Conservation (phyloP, 2,797 vertebrate species). For the Artibeus lituratus region DNA sequence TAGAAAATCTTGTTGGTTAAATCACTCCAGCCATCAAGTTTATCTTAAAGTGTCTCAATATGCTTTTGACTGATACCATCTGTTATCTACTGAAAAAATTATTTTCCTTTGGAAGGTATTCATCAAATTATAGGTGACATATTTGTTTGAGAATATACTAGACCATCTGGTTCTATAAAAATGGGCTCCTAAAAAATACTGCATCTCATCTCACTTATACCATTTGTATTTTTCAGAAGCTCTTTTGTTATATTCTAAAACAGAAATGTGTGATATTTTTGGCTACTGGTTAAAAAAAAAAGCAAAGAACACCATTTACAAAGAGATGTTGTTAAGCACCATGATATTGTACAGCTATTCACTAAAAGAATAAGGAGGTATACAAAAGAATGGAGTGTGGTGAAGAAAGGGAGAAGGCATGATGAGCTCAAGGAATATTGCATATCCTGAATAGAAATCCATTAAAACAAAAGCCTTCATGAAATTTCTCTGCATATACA, state of each 20-base stretch:
- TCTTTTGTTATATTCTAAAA: constrained; percentile 59
- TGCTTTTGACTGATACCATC: constrained; percentile 76
- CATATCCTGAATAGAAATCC: constrained; percentile 6
- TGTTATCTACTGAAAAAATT: constrained; percentile 72
- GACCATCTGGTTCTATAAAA: constrained; percentile 76
- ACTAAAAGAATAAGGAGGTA: constrained; percentile 51
- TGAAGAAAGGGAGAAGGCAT: constrained; percentile 13
- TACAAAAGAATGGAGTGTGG: constrained; percentile 25
- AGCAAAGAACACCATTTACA: constrained; percentile 57
- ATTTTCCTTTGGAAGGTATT: constrained; percentile 70
- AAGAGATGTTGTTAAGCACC: constrained; percentile 49
- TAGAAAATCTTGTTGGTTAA: constrained; percentile 64
- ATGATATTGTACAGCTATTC: constrained; percentile 50
- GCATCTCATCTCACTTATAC: constrained; percentile 51
- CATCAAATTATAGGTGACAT: constrained; percentile 76
- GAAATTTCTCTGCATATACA: neutral
- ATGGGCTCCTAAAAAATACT: constrained; percentile 63
- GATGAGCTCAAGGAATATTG: neutral
- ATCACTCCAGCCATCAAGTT: constrained; percentile 67
- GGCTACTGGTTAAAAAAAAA: constrained; percentile 52
- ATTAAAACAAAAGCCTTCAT: neutral
- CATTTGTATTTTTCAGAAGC: constrained; percentile 48
- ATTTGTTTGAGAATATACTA: constrained; percentile 73
- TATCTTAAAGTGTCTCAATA: constrained; percentile 65
- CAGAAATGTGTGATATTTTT: constrained; percentile 60